phyloP scores from a whole-genome alignment of 2,113 vertebrate genomes.

The Cyanoramphus novaezelandiae region DNA sequence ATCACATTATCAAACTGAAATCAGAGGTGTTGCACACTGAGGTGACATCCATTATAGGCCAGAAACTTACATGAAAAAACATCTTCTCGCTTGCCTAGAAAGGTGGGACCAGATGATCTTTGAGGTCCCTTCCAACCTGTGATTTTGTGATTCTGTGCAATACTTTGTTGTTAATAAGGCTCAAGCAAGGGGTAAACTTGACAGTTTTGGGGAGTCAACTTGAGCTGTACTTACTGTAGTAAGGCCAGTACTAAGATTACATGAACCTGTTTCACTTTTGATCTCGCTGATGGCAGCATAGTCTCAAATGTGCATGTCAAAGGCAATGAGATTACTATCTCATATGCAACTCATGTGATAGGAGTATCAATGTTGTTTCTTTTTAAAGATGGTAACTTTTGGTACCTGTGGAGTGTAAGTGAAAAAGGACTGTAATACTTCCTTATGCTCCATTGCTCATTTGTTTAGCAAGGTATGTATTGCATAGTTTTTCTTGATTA shows the following conservation, averaged over 20 bases:
- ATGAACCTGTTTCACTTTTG: not conserved
- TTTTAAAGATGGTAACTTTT: not conserved
- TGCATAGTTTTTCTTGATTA: not conserved
- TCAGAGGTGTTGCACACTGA: not conserved
- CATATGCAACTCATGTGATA: not conserved
- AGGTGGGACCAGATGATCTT: not conserved
- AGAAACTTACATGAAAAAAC: not conserved
- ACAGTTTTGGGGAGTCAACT: not conserved
- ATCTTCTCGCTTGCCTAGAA: not conserved
- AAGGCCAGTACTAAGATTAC: not conserved
- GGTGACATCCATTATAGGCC: not conserved
- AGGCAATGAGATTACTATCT: not conserved
- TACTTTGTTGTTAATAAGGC: not conserved
- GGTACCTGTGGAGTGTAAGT: not conserved
- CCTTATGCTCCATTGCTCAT: not conserved
- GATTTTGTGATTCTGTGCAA: not conserved
- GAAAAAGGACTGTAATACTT: not conserved
- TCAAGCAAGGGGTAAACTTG: not conserved
- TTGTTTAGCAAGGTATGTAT: not conserved
- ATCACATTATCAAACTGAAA: not conserved
- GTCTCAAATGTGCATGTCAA: not conserved
- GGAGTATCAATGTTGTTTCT: not conserved
- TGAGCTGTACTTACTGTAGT: not conserved
- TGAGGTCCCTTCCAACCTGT: not conserved
- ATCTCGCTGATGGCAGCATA: not conserved